Conservation (phyloP, 2,888 invertebrate genomes). For the Troides helena region DNA sequence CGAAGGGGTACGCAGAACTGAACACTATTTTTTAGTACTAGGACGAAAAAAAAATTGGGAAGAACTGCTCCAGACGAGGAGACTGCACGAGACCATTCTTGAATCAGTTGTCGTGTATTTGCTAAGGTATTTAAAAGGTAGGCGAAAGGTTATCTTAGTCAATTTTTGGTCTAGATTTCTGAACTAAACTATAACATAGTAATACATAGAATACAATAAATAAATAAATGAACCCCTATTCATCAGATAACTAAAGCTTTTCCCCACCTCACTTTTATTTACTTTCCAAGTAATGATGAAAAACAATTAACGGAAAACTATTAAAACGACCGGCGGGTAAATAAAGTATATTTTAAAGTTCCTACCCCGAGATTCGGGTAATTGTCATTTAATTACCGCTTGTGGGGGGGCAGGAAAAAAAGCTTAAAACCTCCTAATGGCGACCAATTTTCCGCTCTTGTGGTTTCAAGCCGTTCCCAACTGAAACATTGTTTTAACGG, state of each 20-base stretch:
- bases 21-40: too few species aligned
- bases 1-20: too few species aligned
- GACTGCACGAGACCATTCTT: too few species aligned
- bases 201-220: too few species aligned
- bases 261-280: background rate
- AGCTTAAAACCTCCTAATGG: conserved; percentile 51
- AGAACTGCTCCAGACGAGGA: too few species aligned
- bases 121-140: too few species aligned
- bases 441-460: conserved; percentile 47
- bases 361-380: conserved; percentile 51
- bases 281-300: background rate
- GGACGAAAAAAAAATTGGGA: too few species aligned
- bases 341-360: conserved; percentile 17
- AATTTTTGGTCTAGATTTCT: too few species aligned
- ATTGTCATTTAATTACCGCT: conserved; percentile 74
- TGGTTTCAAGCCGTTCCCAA: conserved; percentile 37
- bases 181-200: too few species aligned
- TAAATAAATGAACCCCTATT: background rate
- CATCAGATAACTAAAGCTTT: background rate
- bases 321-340: background rate
- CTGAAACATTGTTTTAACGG: conserved; percentile 41
- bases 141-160: too few species aligned
- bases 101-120: too few species aligned
- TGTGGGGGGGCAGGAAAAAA: conserved; percentile 51
- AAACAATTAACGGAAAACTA: background rate